A percentile compares a stretch with the other conserved stretches of the same genome.
These are phyloP conservation scores for Linnaemya tessellans DNA, from an alignment of 2,888 invertebrate species.

Conservation along the genomic window DNA sequence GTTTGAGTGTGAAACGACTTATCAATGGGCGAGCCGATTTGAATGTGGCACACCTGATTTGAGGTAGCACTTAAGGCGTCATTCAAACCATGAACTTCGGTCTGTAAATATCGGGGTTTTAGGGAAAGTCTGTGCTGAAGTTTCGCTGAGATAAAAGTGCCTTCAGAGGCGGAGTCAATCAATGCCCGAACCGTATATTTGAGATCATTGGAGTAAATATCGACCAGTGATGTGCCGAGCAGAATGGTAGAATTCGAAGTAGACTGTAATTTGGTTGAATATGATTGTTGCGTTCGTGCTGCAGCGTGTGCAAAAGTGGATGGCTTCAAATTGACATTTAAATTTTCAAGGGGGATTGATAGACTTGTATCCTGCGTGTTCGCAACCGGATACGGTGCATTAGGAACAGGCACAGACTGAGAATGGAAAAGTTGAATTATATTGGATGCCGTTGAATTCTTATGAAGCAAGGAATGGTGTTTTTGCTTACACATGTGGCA, in stretches of 20 bases:
- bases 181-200: slow-evolving; percentile 24
- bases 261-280: slow-evolving; percentile 22
- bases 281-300: slow-evolving; percentile 1
- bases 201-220: not conserved
- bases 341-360: not conserved
- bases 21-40: slow-evolving; percentile 9
- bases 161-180: slow-evolving; percentile 24
- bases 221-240: slow-evolving; percentile 22
- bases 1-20: not conserved
- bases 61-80: not conserved
- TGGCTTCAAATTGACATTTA: not conserved
- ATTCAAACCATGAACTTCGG: not conserved
- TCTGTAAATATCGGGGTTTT: not conserved
- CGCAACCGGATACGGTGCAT: not conserved
- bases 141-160: not conserved
- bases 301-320: not conserved
- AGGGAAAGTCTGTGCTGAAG: slow-evolving; percentile 2
- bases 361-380: not conserved
- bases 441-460: not conserved
- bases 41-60: not conserved
- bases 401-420: not conserved
- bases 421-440: not conserved
- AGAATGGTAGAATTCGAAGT: slow-evolving; percentile 1
- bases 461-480: slow-evolving; percentile 14
- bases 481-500: slow-evolving; percentile 21